Percentiles rank a stretch among this genome's conserved stretches.
phyloP scores from a whole-genome alignment of 2,888 invertebrate genomes.

The Elysia crispata region DNA sequence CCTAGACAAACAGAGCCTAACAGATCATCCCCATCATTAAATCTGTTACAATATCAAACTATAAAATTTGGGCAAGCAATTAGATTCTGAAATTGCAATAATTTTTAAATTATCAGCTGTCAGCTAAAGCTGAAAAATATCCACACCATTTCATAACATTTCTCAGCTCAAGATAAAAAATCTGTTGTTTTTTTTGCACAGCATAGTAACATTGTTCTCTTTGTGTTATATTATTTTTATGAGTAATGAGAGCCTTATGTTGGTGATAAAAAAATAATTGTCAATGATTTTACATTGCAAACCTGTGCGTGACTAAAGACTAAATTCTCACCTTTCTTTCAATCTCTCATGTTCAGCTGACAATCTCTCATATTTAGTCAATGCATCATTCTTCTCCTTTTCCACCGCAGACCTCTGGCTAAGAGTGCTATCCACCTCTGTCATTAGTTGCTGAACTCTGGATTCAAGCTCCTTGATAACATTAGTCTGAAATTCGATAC shows the following conservation, averaged over 20 bases:
- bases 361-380: conserved; percentile 64
- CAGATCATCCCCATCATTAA: too few species aligned
- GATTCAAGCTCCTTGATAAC: conserved; percentile 74
- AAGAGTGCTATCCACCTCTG: conserved; percentile 71
- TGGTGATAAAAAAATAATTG: background rate
- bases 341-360: conserved; percentile 60
- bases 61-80: too few species aligned
- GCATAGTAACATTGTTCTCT: too few species aligned
- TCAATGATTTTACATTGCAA: background rate
- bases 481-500: conserved; percentile 62
- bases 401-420: conserved; percentile 66
- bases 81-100: too few species aligned
- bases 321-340: conserved; percentile 55
- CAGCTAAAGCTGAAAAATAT: too few species aligned
- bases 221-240: too few species aligned
- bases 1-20: too few species aligned
- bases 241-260: background rate
- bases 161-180: too few species aligned
- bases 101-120: too few species aligned
- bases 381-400: conserved; percentile 69
- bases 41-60: too few species aligned
- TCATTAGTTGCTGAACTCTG: conserved; percentile 72
- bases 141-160: too few species aligned
- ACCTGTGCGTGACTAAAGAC: background rate
- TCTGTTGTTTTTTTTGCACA: too few species aligned